Conservation (phyloP, 1,140 invertebrate genomes). For the Tachypleus tridentatus region DNA sequence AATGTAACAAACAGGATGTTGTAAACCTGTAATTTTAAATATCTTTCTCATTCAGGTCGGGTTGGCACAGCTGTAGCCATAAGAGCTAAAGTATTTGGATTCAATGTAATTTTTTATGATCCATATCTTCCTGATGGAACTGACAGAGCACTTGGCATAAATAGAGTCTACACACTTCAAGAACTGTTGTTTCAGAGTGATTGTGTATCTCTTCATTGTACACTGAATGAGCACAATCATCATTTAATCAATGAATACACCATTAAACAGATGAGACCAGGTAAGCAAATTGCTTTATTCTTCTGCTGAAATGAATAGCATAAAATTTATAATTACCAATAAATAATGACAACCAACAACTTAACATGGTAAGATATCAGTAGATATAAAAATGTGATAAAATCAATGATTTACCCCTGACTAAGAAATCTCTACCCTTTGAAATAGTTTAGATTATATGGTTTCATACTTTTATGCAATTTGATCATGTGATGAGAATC, state of each 20-base stretch:
- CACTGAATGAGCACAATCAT: slow-evolving; percentile 94
- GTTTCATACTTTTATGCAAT: no score
- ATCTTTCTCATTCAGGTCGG: slow-evolving; percentile 42
- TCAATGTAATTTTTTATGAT: slow-evolving; percentile 97
- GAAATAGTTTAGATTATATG: no score
- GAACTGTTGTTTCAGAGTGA: slow-evolving; percentile 92
- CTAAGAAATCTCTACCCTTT: no score
- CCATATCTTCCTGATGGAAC: slow-evolving; percentile 92
- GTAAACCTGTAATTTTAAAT: no score
- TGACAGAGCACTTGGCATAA: slow-evolving; percentile 89
- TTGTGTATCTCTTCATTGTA: slow-evolving; percentile 94
- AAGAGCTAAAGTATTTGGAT: slow-evolving; percentile 94
- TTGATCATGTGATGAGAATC: no score
- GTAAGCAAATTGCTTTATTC: slow-evolving; percentile 28
- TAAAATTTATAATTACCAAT: no score
- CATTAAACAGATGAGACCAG: slow-evolving; percentile 81
- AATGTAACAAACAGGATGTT: no score
- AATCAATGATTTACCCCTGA: no score
- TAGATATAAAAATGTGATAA: no score
- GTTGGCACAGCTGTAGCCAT: slow-evolving; percentile 92
- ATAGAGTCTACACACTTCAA: slow-evolving; percentile 85
- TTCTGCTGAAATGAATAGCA: not conserved
- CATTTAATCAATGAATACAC: slow-evolving; percentile 95
- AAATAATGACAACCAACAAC: no score
- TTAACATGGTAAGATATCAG: no score